Conservation (phyloP, 1,140 invertebrate species). For the Ptiloglossa arizonensis region DNA sequence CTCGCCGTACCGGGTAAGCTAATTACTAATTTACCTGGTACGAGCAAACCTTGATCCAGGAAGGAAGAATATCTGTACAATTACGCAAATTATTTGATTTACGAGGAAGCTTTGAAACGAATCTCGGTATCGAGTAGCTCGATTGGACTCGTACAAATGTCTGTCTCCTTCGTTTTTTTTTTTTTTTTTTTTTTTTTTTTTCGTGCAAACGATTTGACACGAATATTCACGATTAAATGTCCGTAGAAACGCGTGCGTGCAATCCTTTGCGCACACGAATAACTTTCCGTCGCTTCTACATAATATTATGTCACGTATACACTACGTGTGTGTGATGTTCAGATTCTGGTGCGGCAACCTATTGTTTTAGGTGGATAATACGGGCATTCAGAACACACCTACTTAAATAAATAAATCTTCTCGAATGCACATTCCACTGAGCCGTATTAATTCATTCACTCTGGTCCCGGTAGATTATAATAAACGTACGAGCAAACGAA, state of each 20-base stretch:
- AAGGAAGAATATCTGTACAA: not conserved
- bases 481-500: not conserved
- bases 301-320: not conserved
- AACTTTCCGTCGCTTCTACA: not conserved
- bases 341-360: not conserved
- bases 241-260: not conserved
- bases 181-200: not conserved
- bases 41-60: not conserved
- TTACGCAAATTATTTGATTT: not conserved
- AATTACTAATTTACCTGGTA: not conserved
- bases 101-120: not conserved
- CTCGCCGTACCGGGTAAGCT: not conserved
- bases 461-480: not conserved
- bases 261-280: not conserved
- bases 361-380: constrained; percentile 30
- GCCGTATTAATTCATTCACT: not conserved
- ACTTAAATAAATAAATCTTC: constrained; percentile 31
- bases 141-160: not conserved
- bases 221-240: constrained; percentile 4
- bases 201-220: not conserved
- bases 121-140: not conserved
- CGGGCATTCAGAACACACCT: not conserved
- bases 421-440: not conserved
- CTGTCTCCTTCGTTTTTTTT: no score
- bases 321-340: not conserved